Evolutionary conservation across 2,888 invertebrate genomes (phyloP), one percentile per base, ranked within the genome.

Genomic region (Caenorhabditis sp.): DNA sequence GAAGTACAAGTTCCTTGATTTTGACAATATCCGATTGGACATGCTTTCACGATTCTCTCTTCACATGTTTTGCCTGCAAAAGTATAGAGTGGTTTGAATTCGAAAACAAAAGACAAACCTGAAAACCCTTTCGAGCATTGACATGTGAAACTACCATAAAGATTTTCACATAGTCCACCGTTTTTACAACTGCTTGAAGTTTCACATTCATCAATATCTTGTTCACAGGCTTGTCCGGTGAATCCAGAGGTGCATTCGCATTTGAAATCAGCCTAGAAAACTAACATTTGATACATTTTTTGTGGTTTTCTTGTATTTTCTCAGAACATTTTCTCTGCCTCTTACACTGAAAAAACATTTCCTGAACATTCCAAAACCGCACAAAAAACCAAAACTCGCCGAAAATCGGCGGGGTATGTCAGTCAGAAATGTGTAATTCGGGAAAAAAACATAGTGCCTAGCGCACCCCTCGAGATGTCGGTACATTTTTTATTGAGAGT

Each of bases 91-190:
- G 14, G 5, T 43, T 23, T 23, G 24, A n/a, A n/a, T n/a, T 53
- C 10, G 31, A 31, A 10, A 31, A 31, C 4, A 31, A 24, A 43
- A 4, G 4, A 31, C 36, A 14, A 68, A 69, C 89, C 89, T 83
- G 63, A 66, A 62, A 69, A 82, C 0, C 76, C 74, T 19, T 69
- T 57, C 14, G 54, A 10, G 57, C 86, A 86, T 21, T 68, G 54
- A 62, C 84, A 88, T 50, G 60, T 70, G 66, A 77, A 84, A 21
- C 93, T 93, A 5, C 96, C 96, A 21, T 96, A 95, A 66, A 94
- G 91, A 88, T 99, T 97, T 82, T 94, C 93, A 88, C 97, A 99
- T 0, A 95, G 96, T 55, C 96, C 97, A 0, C 95, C 96, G 87
- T 96, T 94, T 90, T 95, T 94, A 89, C 99, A 99, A 0, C 43